Evolutionary conservation across 1,140 invertebrate species (phyloP).

Genomic region (Aphaenogaster floridana): DNA sequence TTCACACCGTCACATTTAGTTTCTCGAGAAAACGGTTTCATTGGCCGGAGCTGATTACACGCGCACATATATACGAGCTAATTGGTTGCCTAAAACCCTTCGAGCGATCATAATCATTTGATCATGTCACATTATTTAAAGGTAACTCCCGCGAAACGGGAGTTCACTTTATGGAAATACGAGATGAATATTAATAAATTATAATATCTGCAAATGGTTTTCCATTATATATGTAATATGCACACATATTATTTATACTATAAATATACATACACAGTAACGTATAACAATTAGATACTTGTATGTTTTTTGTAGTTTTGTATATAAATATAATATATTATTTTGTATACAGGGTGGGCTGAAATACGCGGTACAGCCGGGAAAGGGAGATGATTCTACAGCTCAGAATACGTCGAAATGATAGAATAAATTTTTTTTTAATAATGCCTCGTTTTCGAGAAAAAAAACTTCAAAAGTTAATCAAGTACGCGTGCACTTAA

Average conservation of each 20-base stretch:
- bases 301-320: not conserved
- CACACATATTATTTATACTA: not conserved
- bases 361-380: too few species aligned
- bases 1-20: not conserved
- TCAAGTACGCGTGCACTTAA: too few species aligned
- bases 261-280: not conserved
- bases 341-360: too few species aligned
- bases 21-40: constrained; percentile 28
- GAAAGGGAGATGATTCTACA: too few species aligned
- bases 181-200: not conserved
- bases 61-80: not conserved
- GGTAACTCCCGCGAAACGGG: not conserved
- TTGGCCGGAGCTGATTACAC: not conserved
- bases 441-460: too few species aligned
- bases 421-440: too few species aligned
- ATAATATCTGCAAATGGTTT: not conserved
- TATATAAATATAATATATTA: not conserved
- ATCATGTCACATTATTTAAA: not conserved
- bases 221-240: not conserved
- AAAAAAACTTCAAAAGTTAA: too few species aligned
- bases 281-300: constrained; percentile 8
- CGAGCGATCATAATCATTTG: not conserved
- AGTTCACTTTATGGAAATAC: not conserved
- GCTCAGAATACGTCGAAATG: too few species aligned
- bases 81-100: constrained; percentile 20